These are phyloP conservation scores for Tretioscincus oriximinensis DNA, from an alignment of 2,113 vertebrate genomes.

Conservation along the genomic window DNA sequence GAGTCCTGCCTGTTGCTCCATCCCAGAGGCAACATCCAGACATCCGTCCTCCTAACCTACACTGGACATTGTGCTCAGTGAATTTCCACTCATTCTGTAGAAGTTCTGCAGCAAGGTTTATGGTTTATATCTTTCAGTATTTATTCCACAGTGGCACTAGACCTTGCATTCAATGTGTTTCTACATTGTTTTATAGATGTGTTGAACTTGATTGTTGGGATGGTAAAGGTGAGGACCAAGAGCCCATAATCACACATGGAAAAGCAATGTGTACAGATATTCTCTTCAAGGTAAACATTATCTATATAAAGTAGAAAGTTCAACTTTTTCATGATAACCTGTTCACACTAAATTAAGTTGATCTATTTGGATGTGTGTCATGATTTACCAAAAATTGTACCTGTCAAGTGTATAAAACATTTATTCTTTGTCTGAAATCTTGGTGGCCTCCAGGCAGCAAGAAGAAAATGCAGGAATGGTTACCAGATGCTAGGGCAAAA, in stretches of 20 bases:
- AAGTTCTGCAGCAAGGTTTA: not conserved
- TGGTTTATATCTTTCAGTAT: not conserved
- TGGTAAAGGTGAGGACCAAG: conserved; percentile 97
- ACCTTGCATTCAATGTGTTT: not conserved
- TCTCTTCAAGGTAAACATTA: conserved; percentile 88
- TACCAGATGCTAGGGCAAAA: too few species aligned
- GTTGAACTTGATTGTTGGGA: conserved; percentile 98
- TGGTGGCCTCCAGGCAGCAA: too few species aligned
- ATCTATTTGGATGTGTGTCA: not conserved
- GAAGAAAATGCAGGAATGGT: too few species aligned
- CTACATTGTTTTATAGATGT: conserved; percentile 76
- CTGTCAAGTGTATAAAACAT: not conserved
- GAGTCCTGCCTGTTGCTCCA: too few species aligned
- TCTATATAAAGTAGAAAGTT: not conserved
- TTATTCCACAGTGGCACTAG: not conserved
- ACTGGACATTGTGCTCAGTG: too few species aligned
- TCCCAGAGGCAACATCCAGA: too few species aligned
- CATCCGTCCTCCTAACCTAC: too few species aligned
- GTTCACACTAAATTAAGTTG: not conserved
- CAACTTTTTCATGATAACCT: too few species aligned
- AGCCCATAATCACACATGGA: conserved; percentile 97
- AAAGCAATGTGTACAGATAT: conserved; percentile 99
- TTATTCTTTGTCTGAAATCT: not conserved
- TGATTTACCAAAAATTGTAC: not conserved
- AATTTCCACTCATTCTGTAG: too few species aligned